Evolutionary conservation across 2,113 vertebrate genomes (phyloP), one percentile per base, ranked within the genome.

Genomic region (Hystrix brachyura): DNA sequence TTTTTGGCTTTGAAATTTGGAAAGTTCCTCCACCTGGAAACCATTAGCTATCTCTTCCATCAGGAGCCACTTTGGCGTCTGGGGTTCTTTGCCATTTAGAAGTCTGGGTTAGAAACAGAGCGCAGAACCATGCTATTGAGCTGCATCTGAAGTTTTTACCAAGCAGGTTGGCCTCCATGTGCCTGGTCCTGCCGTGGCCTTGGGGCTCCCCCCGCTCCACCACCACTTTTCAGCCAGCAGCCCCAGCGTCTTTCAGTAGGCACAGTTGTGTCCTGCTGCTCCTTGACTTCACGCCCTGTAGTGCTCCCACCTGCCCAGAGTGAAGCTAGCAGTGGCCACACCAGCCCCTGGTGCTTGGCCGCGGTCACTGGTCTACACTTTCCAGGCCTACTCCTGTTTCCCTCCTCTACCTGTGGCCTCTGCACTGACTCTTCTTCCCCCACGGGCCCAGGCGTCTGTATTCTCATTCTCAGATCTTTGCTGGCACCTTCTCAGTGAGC

Each of bases 401-500:
- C 0, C 48, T 62, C 51, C 18, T 65, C 51, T 29, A 18, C 55
- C 14, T 1, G 1, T 34, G 23, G n/a, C 64, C 85, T 57, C 84
- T 53, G 57, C 10, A 21, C 84, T 23, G 34, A 21, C 60, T 7
- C 0, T 18, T 51, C 72, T 90, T 32, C 32, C 38, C 9, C 6
- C 34, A 23, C 4, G 0, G 17, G 5, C 48, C 27, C 1, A 7
- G 1, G 3, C 2, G 2, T 11, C 83, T 38, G 0, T 4, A 4
- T 43, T 5, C 32, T 79, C 6, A 2, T 27, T 7, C 59, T 69
- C 51, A 55, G 12, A 2, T 43, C 80, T 65, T 60, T 48, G 62
- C 82, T 18, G 13, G 14, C 25, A 2, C 34, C 59, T 46, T 86
- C 48, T 94, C 27, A 10, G 1, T 0, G 3, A 59, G 55, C 11